A percentile compares a stretch with the other conserved stretches of the same genome.
These are phyloP conservation scores for Amblyornis subalaris DNA, from an alignment of 2,113 vertebrate genomes.

Conservation along the genomic window DNA sequence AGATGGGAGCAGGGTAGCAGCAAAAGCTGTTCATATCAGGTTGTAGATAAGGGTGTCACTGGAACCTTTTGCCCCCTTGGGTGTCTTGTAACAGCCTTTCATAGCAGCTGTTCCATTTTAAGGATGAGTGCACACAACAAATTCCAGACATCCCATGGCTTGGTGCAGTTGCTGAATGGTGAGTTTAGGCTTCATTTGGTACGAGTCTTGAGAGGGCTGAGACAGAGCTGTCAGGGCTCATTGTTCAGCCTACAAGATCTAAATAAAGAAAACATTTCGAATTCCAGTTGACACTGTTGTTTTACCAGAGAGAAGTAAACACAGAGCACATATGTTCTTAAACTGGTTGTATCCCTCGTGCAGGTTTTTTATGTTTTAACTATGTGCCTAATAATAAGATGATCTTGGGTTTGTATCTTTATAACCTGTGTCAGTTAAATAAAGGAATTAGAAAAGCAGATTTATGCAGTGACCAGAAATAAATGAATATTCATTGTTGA, in stretches of 20 bases:
- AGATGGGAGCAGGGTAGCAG: slow-evolving; percentile 42
- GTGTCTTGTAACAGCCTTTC: slow-evolving; percentile 68
- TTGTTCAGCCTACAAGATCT: slow-evolving; percentile 54
- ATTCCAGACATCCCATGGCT: slow-evolving; percentile 71
- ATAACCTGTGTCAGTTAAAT: background rate
- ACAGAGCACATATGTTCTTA: background rate
- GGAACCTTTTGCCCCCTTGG: slow-evolving; percentile 46
- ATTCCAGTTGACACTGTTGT: slow-evolving; percentile 28
- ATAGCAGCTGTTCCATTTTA: slow-evolving; percentile 72
- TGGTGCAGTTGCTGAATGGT: slow-evolving; percentile 60
- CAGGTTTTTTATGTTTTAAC: background rate
- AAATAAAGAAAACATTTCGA: slow-evolving; percentile 68
- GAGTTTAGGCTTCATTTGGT: slow-evolving; percentile 68
- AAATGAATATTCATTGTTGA: slow-evolving; percentile 36
- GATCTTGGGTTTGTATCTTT: background rate
- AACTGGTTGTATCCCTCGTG: background rate
- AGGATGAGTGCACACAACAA: slow-evolving; percentile 69
- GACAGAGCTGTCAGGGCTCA: slow-evolving; percentile 59
- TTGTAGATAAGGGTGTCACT: slow-evolving; percentile 53
- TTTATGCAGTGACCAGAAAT: slow-evolving; percentile 25
- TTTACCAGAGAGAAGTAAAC: slow-evolving; percentile 42
- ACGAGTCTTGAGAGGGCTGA: slow-evolving; percentile 53
- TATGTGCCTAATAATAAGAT: background rate
- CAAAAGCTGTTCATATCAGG: slow-evolving; percentile 39
- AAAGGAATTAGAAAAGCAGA: slow-evolving; percentile 9